These are phyloP conservation scores for Pogonocherus hispidulus DNA, from an alignment of 2,888 invertebrate genomes.

Conservation along the genomic window DNA sequence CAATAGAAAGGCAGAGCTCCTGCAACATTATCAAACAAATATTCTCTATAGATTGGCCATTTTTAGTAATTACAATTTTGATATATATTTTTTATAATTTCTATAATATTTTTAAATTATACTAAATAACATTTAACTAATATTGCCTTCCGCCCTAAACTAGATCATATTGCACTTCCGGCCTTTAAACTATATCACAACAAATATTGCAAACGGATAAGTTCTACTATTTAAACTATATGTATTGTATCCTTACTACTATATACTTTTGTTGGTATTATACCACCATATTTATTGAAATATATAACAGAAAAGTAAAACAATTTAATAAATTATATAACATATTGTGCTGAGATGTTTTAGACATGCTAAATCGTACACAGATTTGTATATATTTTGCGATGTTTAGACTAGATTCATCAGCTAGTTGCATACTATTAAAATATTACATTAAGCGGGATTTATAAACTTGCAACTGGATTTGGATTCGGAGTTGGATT, in stretches of 20 bases:
- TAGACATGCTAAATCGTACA: background rate
- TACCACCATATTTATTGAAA: background rate
- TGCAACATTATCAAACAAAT: too few species aligned
- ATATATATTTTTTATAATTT: background rate
- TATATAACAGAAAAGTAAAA: background rate
- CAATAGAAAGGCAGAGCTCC: too few species aligned
- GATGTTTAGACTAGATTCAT: constrained; percentile 7
- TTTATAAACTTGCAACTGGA: too few species aligned
- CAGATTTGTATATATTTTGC: background rate
- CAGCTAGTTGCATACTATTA: background rate
- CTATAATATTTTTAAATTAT: background rate
- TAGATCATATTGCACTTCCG: constrained; percentile 64
- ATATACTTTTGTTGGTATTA: background rate
- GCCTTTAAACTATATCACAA: constrained; percentile 65
- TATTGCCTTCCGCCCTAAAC: constrained; percentile 48
- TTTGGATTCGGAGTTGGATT: too few species aligned
- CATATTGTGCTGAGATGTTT: background rate
- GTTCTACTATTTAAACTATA: constrained; percentile 23
- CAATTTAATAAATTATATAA: background rate
- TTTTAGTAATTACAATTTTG: too few species aligned
- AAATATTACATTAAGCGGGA: background rate
- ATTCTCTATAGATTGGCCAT: too few species aligned
- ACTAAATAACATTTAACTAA: constrained; percentile 46
- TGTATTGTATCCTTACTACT: constrained; percentile 1
- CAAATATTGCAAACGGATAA: constrained; percentile 41